phyloP scores from a whole-genome alignment of 2,113 vertebrate species.

The Drymodes brunneopygia region DNA sequence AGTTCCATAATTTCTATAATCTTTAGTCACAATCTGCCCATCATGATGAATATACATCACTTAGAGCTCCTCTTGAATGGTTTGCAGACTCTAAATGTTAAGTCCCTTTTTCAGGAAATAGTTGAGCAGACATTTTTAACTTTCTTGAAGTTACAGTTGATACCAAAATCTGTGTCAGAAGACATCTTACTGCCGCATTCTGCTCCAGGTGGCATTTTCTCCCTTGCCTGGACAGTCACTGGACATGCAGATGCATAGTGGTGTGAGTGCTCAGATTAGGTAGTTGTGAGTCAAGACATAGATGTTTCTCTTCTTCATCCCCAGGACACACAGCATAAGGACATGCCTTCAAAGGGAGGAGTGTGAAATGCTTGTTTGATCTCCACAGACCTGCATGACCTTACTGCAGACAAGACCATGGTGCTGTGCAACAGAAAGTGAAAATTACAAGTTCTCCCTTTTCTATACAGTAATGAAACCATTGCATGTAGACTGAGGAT shows the following conservation, averaged over 20 bases:
- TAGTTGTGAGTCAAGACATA: not conserved
- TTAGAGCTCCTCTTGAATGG: not conserved
- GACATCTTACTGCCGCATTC: not conserved
- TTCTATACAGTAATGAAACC: not conserved
- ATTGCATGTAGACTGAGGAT: not conserved
- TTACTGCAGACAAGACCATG: not conserved
- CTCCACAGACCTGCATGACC: not conserved
- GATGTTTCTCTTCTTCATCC: not conserved
- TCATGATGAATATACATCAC: not conserved
- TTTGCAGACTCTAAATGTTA: not conserved
- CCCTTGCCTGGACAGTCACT: not conserved
- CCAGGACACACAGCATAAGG: not conserved
- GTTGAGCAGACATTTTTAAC: not conserved
- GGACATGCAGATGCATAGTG: not conserved
- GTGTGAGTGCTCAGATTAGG: not conserved
- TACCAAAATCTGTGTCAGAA: not conserved
- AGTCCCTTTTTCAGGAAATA: not conserved
- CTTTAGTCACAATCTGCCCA: not conserved
- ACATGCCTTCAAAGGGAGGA: not conserved
- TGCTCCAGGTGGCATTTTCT: not conserved
- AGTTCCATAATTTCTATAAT: not conserved
- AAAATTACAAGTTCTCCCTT: not conserved
- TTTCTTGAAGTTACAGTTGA: not conserved
- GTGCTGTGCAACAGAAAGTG: not conserved
- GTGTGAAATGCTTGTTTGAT: not conserved